Conservation (phyloP, 2,113 vertebrate genomes). For the Eulacestoma nigropectus region DNA sequence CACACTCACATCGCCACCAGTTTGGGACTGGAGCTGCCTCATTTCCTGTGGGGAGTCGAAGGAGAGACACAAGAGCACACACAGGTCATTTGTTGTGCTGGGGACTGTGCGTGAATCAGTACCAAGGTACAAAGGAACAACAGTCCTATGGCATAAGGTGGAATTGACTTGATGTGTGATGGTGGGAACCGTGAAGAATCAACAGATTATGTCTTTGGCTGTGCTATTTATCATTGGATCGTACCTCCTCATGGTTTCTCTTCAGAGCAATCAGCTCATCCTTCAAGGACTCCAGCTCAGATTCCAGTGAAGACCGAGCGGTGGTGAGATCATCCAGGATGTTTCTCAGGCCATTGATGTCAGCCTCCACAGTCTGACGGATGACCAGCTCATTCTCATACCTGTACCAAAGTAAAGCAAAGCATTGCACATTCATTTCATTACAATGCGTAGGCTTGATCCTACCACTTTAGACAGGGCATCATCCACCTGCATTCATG, state of each 20-base stretch:
- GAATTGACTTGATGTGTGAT: background rate
- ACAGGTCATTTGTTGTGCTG: background rate
- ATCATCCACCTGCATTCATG: background rate
- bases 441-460: background rate
- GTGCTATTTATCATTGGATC: background rate
- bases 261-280: conserved; percentile 50
- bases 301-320: conserved; percentile 17
- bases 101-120: background rate
- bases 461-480: too few species aligned
- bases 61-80: background rate
- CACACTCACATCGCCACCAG: conserved; percentile 50
- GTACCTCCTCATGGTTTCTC: conserved; percentile 69
- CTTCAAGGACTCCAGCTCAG: background rate
- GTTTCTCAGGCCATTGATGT: conserved; percentile 57
- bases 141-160: background rate
- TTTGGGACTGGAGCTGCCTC: conserved; percentile 27
- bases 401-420: background rate
- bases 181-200: background rate
- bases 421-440: background rate
- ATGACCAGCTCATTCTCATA: conserved; percentile 63
- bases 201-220: background rate
- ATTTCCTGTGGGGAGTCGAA: background rate
- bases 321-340: conserved; percentile 54
- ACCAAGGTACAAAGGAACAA: background rate
- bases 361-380: conserved; percentile 41